Evolutionary conservation across 2,113 vertebrate genomes (phyloP).

Genomic region (Gambusia affinis): DNA sequence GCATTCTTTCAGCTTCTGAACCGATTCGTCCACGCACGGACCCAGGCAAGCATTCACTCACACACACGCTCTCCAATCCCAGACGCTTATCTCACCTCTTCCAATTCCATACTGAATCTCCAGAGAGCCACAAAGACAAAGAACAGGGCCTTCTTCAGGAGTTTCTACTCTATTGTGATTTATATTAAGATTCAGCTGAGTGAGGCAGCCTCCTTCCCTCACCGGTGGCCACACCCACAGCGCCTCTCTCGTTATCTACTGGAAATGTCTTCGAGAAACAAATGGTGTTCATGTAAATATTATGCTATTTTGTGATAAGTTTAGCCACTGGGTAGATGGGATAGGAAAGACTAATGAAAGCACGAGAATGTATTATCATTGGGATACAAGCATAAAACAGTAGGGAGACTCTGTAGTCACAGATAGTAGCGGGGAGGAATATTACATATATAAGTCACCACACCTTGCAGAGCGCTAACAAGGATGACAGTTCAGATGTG

Average conservation of each 20-base stretch:
- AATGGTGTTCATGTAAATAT: slow-evolving; percentile 37
- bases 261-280: slow-evolving; percentile 35
- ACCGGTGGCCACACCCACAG: slow-evolving; percentile 29
- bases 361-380: slow-evolving; percentile 39
- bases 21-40: slow-evolving; percentile 24
- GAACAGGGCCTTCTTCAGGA: slow-evolving; percentile 55
- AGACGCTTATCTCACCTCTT: slow-evolving; percentile 66
- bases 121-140: slow-evolving; percentile 58
- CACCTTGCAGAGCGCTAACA: slow-evolving; percentile 58
- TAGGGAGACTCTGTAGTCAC: background rate
- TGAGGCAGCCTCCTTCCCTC: slow-evolving; percentile 47
- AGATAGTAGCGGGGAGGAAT: slow-evolving; percentile 17
- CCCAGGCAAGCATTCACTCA: slow-evolving; percentile 4
- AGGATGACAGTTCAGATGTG: slow-evolving; percentile 72
- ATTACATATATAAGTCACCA: slow-evolving; percentile 59
- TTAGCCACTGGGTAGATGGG: background rate
- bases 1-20: slow-evolving; percentile 60
- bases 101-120: slow-evolving; percentile 57
- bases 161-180: slow-evolving; percentile 67
- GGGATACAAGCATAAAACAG: slow-evolving; percentile 26
- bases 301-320: slow-evolving; percentile 32
- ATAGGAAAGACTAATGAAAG: slow-evolving; percentile 21
- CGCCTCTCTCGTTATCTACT: slow-evolving; percentile 26
- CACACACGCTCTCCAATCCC: slow-evolving; percentile 20
- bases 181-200: slow-evolving; percentile 68